phyloP scores from a whole-genome alignment of 92 coral and sea anemone species.

The Phenganax subtilis region DNA sequence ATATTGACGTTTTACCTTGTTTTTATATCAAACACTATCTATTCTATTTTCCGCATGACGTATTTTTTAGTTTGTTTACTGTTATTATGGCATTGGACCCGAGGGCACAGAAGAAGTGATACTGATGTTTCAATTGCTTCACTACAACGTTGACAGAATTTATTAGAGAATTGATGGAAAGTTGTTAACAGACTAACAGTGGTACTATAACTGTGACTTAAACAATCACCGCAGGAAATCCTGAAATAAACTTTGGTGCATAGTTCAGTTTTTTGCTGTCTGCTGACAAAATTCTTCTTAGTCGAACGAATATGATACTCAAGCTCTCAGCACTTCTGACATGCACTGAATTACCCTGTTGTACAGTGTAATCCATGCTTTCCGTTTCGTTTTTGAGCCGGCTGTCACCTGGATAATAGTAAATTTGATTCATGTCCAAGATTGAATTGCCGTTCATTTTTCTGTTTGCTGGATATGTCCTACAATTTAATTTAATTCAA shows the following conservation, averaged over 20 bases:
- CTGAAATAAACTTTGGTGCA: not conserved
- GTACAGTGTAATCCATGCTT: not conserved
- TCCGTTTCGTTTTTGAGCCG: too few species aligned
- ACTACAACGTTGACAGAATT: not conserved
- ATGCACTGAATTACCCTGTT: not conserved
- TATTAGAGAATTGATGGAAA: not conserved
- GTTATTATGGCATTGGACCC: too few species aligned
- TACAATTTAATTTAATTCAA: too few species aligned
- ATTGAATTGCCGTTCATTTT: too few species aligned
- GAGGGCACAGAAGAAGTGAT: not conserved
- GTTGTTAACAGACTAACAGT: not conserved
- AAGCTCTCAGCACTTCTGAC: not conserved
- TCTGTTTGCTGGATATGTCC: too few species aligned
- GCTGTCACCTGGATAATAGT: too few species aligned
- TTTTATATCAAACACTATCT: too few species aligned
- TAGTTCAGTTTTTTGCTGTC: not conserved
- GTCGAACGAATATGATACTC: not conserved
- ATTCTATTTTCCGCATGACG: too few species aligned
- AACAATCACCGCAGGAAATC: not conserved
- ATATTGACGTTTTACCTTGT: too few species aligned
- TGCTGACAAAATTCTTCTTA: not conserved
- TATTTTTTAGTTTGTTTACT: too few species aligned
- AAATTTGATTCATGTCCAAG: too few species aligned
- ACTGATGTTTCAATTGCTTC: not conserved
- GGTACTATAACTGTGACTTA: not conserved